Evolutionary conservation across 2,797 vertebrate species (phyloP).

Genomic region (Phyllotis vaccarum): DNA sequence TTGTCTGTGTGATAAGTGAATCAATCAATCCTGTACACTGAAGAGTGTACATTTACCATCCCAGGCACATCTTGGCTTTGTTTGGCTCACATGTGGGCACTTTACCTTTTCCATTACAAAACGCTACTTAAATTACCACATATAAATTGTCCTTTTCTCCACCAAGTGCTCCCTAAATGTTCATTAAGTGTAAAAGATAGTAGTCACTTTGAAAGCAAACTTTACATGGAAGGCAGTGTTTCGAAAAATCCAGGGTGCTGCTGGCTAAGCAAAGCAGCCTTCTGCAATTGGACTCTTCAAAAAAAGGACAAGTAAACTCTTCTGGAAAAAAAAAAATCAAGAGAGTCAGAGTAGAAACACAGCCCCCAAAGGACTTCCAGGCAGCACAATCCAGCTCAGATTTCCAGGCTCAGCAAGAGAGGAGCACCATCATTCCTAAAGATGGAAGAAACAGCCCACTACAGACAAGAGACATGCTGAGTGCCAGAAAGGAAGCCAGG

Average conservation of each 20-base stretch:
- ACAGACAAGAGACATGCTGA: slow-evolving; percentile 17
- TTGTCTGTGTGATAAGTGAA: background rate
- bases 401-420: slow-evolving; percentile 34
- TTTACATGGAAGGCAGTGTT: slow-evolving; percentile 22
- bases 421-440: background rate
- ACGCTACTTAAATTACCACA: slow-evolving; percentile 12
- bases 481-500: background rate
- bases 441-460: background rate
- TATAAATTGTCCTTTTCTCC: slow-evolving; percentile 38
- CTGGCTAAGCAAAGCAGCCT: slow-evolving; percentile 50
- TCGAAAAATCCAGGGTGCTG: slow-evolving; percentile 52
- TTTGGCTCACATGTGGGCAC: background rate
- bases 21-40: accelerated
- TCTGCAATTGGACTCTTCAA: background rate
- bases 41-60: background rate
- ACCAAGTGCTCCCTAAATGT: slow-evolving; percentile 63
- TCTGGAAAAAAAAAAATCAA: background rate
- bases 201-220: slow-evolving; percentile 43
- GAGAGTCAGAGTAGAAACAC: slow-evolving; percentile 18
- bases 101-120: slow-evolving; percentile 53
- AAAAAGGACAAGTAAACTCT: slow-evolving; percentile 46
- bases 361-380: slow-evolving; percentile 42
- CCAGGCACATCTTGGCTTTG: background rate
- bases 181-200: slow-evolving; percentile 69
- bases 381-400: background rate